Base-by-base conservation (phyloP, 2,113 vertebrate species). In the Gymnobelideus leadbeateri region DNA sequence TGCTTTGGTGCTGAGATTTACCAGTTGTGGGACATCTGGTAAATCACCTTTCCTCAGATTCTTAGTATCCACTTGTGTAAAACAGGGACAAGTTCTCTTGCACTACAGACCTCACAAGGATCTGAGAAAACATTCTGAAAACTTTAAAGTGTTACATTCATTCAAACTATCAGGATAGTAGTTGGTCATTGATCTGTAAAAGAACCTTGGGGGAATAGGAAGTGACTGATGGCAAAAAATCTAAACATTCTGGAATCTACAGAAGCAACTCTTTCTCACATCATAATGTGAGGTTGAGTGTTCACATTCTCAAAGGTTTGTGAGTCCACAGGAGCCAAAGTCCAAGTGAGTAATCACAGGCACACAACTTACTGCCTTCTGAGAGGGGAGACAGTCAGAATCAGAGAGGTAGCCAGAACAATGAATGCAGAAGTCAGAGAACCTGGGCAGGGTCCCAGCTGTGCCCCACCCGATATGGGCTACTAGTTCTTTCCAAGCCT, bases 181-280 rank as follows among this genome's bases (percentile, higher is more conserved):
- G 97, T 97, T 96, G 94, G 95, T 96, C 95, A 97, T 93, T 95
- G 92, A 97, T 96, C 95, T 97, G 96, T 95, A 96, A 94, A 92
- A 96, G 97, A 96, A 97, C 90, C 97, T 94, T 95, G 91, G 28
- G 92, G 90, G 89, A 95, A 94, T 14, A 90, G 68, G 47, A 95
- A 96, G 95, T 97, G 95, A 97, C 95, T 96, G 95, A 96, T 90
- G 57, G 55, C 37, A 53, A 55, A 92, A 97, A 97, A 95, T 50
- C 51, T 37, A 6, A 95, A 94, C 2, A 91, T 92, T 96, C 89
- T 93, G 91, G 94, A 96, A 95, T 89, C 92, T n/a, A 25, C 77
- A 96, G 90, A 97, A 96, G 92, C 47, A 84, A 26, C 43, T 51
- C n/a, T 94, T 95, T 68, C 51, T 55, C 95, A 93, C 94, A 16